A percentile compares a stretch with the other conserved stretches of the same genome.
Evolutionary conservation across 1,140 invertebrate genomes (phyloP).

Genomic region (Holcopasites calliopsidis): DNA sequence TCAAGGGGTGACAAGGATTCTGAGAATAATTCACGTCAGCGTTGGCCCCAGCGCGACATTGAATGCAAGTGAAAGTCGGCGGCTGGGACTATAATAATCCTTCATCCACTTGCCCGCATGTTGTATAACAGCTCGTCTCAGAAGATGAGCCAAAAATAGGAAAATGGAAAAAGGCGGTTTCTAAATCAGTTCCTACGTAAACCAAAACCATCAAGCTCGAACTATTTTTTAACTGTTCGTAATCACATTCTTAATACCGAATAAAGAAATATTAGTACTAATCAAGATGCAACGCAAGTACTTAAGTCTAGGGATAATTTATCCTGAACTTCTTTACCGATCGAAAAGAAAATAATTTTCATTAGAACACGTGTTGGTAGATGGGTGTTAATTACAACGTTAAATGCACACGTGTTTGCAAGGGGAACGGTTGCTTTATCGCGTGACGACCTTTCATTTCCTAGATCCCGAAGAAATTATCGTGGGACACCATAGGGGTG

Average conservation of each 20-base stretch:
- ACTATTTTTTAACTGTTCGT: not conserved
- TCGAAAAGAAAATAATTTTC: not conserved
- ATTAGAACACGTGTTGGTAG: not conserved
- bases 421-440: not conserved
- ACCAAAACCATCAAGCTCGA: too few relatives aligned
- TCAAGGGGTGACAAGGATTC: conserved; percentile 7
- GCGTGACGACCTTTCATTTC: conserved; percentile 23
- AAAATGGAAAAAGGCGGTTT: not conserved
- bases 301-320: not conserved
- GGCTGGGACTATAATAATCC: not conserved
- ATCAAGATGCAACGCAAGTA: not conserved
- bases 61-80: conserved; percentile 30
- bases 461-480: conserved; percentile 6
- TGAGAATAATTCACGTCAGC: conserved; percentile 24
- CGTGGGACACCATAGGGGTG: not conserved
- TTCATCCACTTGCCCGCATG: not conserved
- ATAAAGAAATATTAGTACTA: not conserved
- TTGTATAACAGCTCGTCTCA: not conserved
- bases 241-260: not conserved
- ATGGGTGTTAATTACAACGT: not conserved
- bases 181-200: too few relatives aligned
- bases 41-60: not conserved
- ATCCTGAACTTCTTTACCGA: not conserved
- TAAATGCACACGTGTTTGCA: not conserved
- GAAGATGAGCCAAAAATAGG: not conserved